Percentiles rank a stretch among this genome's conserved stretches.
phyloP scores from a whole-genome alignment of 1,140 invertebrate species.

The Idris sp. region DNA sequence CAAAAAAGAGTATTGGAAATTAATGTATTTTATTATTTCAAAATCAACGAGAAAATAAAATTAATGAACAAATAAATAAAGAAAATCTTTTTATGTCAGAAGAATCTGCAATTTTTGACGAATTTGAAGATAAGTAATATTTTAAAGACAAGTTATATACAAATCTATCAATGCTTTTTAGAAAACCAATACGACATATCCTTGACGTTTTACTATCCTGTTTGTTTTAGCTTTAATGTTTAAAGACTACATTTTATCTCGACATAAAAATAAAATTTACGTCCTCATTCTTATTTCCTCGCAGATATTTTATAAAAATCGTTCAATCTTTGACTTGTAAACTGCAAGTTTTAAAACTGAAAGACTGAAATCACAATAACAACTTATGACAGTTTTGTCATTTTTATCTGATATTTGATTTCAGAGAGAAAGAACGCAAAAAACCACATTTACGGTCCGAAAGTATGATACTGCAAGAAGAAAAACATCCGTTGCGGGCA shows the following conservation, averaged over 20 bases:
- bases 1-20: too few relatives aligned
- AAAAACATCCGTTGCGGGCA: conserved; percentile 40
- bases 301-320: conserved; percentile 20
- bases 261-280: conserved; percentile 14
- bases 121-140: too few relatives aligned
- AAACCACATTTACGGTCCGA: conserved; percentile 31
- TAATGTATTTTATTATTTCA: too few relatives aligned
- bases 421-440: conserved; percentile 20
- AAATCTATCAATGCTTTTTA: too few relatives aligned
- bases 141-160: too few relatives aligned
- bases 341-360: conserved; percentile 14
- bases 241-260: conserved; percentile 1
- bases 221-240: conserved; percentile 3
- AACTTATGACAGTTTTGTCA: conserved; percentile 30
- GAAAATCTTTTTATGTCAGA: too few relatives aligned
- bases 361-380: not conserved
- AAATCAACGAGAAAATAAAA: too few relatives aligned
- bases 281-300: conserved; percentile 6
- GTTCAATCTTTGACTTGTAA: conserved; percentile 16
- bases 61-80: too few relatives aligned
- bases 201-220: not conserved
- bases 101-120: too few relatives aligned
- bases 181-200: too few relatives aligned
- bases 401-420: conserved; percentile 31
- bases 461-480: conserved; percentile 29